Evolutionary conservation across 2,888 invertebrate genomes (phyloP), one percentile per base, ranked within the genome.

Genomic region (Hyppa rectilinea): DNA sequence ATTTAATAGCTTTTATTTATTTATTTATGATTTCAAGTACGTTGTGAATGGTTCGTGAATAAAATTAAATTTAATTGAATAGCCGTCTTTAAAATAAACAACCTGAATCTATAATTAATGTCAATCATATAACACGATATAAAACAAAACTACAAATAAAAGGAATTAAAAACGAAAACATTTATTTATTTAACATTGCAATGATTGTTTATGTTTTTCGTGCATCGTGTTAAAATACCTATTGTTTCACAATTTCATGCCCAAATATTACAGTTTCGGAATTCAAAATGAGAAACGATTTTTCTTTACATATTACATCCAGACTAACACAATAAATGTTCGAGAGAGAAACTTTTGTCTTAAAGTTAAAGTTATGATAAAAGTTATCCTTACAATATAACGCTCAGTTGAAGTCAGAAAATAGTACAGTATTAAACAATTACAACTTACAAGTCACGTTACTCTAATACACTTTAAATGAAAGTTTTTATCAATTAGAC

Each of bases 371-470:
- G 75, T 77, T 77, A 80, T 45, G 55, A 60, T 75, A 75, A 63
- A 80, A 68, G 61, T 61, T 75, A 56, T 55, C 45, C 45, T 52
- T 83, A 83, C 45, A 71, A 64, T 71, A 60, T 26, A 52, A 75
- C 58, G 59, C 52, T 75, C 60, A 75, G 31, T 75, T 80, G n/a
- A 75, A 63, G 53, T 80, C 81, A 68, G 63, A 60, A 75, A 80
- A 68, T 77, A 68, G 77, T 60, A 68, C 23, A 80, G 45, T 36
- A 68, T 60, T 14, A 63, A 80, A 67, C 52, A 79, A 62, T 59
- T 79, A 66, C 58, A 75, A 60, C n/a, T 64, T 72, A 68, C 70
- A 66, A 63, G 60, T 78, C 72, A 75, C 63, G 47, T 71, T 58
- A 75, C 60, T 64, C 59, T 77, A 75, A 69, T 59, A 73, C 68